Base-by-base conservation (phyloP, 1,140 invertebrate species). In the Drosophila punjabiensis region DNA sequence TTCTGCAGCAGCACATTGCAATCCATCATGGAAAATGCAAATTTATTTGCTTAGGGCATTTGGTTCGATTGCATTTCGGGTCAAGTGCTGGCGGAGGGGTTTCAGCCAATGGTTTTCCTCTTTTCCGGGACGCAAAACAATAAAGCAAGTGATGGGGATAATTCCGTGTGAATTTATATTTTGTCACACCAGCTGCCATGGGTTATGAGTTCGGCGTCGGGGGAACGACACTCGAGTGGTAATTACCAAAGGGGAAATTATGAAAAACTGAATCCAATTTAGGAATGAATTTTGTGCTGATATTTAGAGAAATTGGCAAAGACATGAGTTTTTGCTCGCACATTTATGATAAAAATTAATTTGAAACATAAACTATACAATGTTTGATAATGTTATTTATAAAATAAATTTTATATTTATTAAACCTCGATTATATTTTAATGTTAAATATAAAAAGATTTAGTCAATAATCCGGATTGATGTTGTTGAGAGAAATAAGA, bases 1-100 rank as follows among this genome's bases (percentile, higher is more conserved):
- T 56, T 47, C 39, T 41, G 24, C 73, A 24, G 50, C 20, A 60
- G 63, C 37, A 14, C 39, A 69, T 39, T 41, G 67, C 67, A 60
- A 68, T 78, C 37, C 32, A 58, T 78, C 37, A 78, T 78, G 64
- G 32, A 58, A 78, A 62, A 79, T 78, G 64, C 58, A 62, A 76
- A 76, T 76, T 56, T 78, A 48, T 78, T 55, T 35, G 75, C 58
- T 58, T n/a, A 58, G 75, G 64, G 64, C 76, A 43, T 68, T 68
- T 28, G 52, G 37, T 58, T 52, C 37, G 45, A 60, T 71, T 79
- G 76, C 14, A 39, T 79, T 79, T 56, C 18, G 64, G 63, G 48
- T 35, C 55, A 61, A 68, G 56, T 53, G 41, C n/a, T 55, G 28
- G 16, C 10, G 33, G 55, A 58, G 16, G 28, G 58, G 37, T 13